Percentiles rank a stretch among this genome's conserved stretches.
phyloP scores from a whole-genome alignment of 1,140 invertebrate species.

The Hormaphis cornu region DNA sequence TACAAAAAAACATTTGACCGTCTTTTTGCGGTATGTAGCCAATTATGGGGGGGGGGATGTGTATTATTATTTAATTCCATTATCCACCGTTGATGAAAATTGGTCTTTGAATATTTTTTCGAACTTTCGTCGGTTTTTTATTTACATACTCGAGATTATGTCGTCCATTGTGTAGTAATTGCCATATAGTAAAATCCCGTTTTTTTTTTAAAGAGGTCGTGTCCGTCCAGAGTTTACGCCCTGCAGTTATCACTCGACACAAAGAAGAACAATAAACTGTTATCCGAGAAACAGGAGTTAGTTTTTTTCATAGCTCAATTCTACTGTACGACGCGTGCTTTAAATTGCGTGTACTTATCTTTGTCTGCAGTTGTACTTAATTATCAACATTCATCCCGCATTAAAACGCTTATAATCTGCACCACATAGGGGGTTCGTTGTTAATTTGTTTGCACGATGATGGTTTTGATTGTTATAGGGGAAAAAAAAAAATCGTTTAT shows the following conservation, averaged over 20 bases:
- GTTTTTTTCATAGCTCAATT: neutral
- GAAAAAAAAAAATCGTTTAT: no score
- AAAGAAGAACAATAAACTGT: slow-evolving; percentile 5
- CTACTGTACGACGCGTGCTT: neutral
- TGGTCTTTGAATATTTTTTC: neutral
- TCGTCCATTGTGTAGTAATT: no score
- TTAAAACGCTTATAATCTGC: no score
- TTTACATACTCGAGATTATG: neutral
- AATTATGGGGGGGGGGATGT: no score
- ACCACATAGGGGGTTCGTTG: no score
- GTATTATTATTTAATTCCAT: neutral
- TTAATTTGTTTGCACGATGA: no score
- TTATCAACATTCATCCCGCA: neutral
- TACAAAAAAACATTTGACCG: no score
- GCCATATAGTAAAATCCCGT: neutral
- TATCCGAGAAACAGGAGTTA: neutral
- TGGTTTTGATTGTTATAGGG: no score
- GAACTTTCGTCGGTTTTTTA: neutral
- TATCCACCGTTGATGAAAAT: neutral
- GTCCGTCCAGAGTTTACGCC: neutral
- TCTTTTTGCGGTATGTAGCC: no score
- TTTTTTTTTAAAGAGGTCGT: no score
- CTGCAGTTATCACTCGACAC: neutral
- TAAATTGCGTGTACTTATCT: neutral
- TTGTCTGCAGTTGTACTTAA: neutral